Evolutionary conservation across 2,797 vertebrate genomes (phyloP), one percentile per base, ranked within the genome.

Genomic region (Propithecus deckenii): DNA sequence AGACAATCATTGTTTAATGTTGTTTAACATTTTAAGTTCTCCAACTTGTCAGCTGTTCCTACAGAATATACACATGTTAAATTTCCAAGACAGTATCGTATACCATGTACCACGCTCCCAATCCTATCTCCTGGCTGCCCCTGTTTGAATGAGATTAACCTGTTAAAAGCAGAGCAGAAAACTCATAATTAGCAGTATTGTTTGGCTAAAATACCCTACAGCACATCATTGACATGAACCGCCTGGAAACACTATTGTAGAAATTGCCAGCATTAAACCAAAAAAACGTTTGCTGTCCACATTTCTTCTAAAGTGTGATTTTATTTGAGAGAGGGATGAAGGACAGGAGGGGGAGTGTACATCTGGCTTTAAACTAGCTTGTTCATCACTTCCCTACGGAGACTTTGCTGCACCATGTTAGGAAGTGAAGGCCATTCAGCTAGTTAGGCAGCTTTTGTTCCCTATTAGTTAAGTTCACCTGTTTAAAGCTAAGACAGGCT

Each of bases 11-110:
- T 83, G 52, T 87, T 93, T 65, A 79, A 87, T 38, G 52, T 86
- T 55, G 55, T 30, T 55, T 43, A 67, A 55, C 65, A 76, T 55
- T 80, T 94, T 75, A 88, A 83, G 32, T 97, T 59, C 22, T 94
- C 89, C 69, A 22, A n/a, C 57, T 89, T 67, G 65, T 80, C 55
- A 61, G 17, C 57, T 25, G 48, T 86, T 74, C 30, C 48, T 75
- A 69, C 38, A 72, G 61, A 89, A 75, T 25, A 52, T 0, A 18
- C 10, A n/a, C 38, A 7, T 4, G 5, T 20, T 89, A 30, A 50
- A 61, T 83, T 88, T 74, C 52, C 59, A 86, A 81, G 72, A 86
- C 7, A 71, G 69, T 59, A 13, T 35, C 2, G 6, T 25, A 52
- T 4, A 35, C 8, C 3, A 46, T 57, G 9, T 8, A 14, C 25